Evolutionary conservation across 1,140 invertebrate genomes (phyloP).

Genomic region (Euura saliciscinereae): DNA sequence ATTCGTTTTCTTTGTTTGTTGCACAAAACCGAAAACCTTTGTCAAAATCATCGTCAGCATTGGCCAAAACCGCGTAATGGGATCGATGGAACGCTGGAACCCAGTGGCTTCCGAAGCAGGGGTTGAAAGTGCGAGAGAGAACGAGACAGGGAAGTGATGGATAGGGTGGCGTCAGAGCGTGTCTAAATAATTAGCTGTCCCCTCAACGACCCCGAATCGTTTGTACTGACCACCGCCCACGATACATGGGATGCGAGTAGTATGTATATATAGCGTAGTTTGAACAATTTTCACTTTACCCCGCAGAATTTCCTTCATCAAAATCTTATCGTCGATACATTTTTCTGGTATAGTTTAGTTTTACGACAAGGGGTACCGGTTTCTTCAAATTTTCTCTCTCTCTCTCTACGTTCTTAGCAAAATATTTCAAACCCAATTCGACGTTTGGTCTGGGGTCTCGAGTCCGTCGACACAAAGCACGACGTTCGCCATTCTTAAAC

Average conservation of each 20-base stretch:
- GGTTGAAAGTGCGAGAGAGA: too few relatives aligned
- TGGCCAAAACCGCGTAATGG: too few relatives aligned
- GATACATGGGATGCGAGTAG: neutral
- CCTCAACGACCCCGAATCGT: conserved; percentile 51
- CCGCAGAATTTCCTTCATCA: neutral
- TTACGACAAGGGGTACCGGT: conserved; percentile 35
- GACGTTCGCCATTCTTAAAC: neutral
- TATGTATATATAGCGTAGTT: neutral
- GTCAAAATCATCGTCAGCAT: too few relatives aligned
- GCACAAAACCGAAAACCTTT: too few relatives aligned
- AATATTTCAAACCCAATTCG: too few relatives aligned
- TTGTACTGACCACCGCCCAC: conserved; percentile 45
- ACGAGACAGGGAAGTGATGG: conserved; percentile 46
- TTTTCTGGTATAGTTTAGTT: conserved; percentile 34
- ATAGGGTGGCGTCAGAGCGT: conserved; percentile 57
- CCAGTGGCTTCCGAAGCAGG: too few relatives aligned
- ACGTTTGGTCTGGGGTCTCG: too few relatives aligned
- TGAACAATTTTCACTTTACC: neutral
- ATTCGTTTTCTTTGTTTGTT: too few relatives aligned
- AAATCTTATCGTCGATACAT: too few relatives aligned
- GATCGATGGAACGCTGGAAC: too few relatives aligned
- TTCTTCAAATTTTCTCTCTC: too few relatives aligned
- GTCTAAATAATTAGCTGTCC: conserved; percentile 62
- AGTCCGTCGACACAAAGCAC: neutral
- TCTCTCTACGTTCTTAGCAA: too few relatives aligned